phyloP scores from a whole-genome alignment of 2,797 vertebrate species.

The Ptychadena robeensis region DNA sequence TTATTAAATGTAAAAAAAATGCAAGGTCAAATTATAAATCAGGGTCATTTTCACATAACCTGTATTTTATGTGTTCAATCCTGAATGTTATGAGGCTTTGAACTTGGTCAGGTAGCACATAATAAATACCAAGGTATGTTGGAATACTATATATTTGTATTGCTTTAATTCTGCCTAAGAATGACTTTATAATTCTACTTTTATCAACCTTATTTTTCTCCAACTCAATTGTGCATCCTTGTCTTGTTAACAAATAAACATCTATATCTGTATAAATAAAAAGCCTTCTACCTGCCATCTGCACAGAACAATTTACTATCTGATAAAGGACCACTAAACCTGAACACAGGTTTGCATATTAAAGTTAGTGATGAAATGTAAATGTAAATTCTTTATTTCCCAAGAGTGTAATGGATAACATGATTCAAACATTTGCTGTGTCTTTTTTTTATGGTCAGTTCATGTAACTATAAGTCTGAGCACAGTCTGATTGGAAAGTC shows the following conservation, averaged over 20 bases:
- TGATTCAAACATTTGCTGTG: neutral
- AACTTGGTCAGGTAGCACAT: slow-evolving; percentile 62
- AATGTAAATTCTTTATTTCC: neutral
- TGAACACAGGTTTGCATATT: neutral
- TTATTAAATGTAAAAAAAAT: slow-evolving; percentile 58
- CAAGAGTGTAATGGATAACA: neutral
- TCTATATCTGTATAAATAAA: slow-evolving; percentile 13
- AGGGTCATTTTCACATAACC: slow-evolving; percentile 64
- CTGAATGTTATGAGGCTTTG: slow-evolving; percentile 54
- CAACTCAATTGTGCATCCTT: neutral
- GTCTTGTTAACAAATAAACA: neutral
- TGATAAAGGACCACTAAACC: neutral
- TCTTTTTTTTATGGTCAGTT: neutral
- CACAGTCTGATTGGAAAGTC: neutral
- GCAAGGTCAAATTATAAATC: slow-evolving; percentile 61
- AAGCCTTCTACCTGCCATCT: neutral
- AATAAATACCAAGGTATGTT: slow-evolving; percentile 41
- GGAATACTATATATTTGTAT: slow-evolving; percentile 54
- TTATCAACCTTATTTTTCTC: neutral
- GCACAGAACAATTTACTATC: neutral
- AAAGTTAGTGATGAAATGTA: neutral
- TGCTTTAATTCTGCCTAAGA: slow-evolving; percentile 6
- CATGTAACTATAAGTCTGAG: neutral
- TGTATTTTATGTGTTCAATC: slow-evolving; percentile 60
- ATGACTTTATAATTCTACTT: slow-evolving; percentile 51